phyloP scores from a whole-genome alignment of 2,113 vertebrate species.

The Dolichotis patagonum region DNA sequence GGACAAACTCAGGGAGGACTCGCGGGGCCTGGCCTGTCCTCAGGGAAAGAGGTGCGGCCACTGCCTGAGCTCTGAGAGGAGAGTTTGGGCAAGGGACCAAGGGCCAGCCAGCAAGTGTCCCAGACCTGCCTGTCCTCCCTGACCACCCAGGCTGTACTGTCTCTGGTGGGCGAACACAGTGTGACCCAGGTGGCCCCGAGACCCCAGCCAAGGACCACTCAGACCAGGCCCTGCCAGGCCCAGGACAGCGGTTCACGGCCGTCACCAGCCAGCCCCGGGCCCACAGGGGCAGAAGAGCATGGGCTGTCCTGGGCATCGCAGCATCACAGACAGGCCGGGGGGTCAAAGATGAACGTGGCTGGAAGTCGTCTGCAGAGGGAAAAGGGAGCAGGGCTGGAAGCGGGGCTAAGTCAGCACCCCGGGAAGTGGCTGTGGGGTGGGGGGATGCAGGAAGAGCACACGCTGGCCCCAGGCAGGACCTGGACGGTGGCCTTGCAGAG shows the following conservation, averaged over 20 bases:
- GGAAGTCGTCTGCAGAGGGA: rapidly evolving
- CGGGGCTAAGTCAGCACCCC: background rate
- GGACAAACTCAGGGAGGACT: rapidly evolving
- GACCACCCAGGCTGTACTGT: background rate
- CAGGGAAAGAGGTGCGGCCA: background rate
- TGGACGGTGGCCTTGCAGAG: rapidly evolving
- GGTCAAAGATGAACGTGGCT: background rate
- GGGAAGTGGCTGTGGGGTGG: background rate
- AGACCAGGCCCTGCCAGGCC: rapidly evolving
- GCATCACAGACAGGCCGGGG: background rate
- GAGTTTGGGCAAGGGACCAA: background rate
- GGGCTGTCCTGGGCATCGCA: background rate
- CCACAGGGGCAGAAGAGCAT: rapidly evolving
- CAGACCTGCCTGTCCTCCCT: rapidly evolving
- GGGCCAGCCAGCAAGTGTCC: background rate
- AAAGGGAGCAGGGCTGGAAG: background rate
- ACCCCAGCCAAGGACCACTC: background rate
- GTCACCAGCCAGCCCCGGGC: rapidly evolving
- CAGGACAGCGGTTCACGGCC: rapidly evolving
- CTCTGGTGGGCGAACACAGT: rapidly evolving
- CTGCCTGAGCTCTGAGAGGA: background rate
- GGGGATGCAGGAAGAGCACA: rapidly evolving
- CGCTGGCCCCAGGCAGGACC: background rate
- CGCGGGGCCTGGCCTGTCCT: background rate
- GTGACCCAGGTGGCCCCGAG: rapidly evolving